phyloP scores from a whole-genome alignment of 2,888 invertebrate genomes.

The Branchellion lobata region DNA sequence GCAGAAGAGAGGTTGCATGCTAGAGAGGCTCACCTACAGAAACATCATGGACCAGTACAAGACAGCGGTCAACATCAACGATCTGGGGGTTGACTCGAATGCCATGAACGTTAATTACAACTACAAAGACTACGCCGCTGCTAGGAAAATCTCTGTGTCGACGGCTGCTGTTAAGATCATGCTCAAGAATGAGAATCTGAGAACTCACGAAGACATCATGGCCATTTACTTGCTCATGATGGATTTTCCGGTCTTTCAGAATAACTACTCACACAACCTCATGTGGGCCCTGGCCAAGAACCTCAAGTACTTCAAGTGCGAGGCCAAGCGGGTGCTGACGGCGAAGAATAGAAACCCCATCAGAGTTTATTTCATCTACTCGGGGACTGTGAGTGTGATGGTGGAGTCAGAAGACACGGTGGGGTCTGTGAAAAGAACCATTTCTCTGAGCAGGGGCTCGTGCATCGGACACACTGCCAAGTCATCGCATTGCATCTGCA shows the following conservation, averaged over 20 bases:
- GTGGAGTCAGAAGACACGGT: slow-evolving; percentile 17
- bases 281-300: slow-evolving; percentile 31
- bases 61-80: slow-evolving; percentile 19
- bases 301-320: slow-evolving; percentile 33
- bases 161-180: slow-evolving; percentile 34
- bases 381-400: slow-evolving; percentile 25
- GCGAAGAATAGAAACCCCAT: slow-evolving; percentile 28
- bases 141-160: slow-evolving; percentile 6
- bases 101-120: slow-evolving; percentile 26
- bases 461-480: slow-evolving; percentile 39
- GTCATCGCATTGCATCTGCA: slow-evolving; percentile 26
- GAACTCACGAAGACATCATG: slow-evolving; percentile 40
- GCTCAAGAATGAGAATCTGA: slow-evolving; percentile 19
- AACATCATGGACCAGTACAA: slow-evolving; percentile 41
- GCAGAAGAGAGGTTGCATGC: slow-evolving; percentile 36
- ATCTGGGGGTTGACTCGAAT: background rate
- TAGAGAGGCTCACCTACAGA: slow-evolving; percentile 29
- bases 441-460: slow-evolving; percentile 17
- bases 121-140: slow-evolving; percentile 40
- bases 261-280: slow-evolving; percentile 27
- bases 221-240: slow-evolving; percentile 38
- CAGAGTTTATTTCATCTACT: slow-evolving; percentile 37
- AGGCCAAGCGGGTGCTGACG: slow-evolving; percentile 33
- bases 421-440: slow-evolving; percentile 1
- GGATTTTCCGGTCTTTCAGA: slow-evolving; percentile 35